These are phyloP conservation scores for Macrotrachela quadricornifera DNA, from an alignment of 1,140 invertebrate genomes.

Conservation along the genomic window DNA sequence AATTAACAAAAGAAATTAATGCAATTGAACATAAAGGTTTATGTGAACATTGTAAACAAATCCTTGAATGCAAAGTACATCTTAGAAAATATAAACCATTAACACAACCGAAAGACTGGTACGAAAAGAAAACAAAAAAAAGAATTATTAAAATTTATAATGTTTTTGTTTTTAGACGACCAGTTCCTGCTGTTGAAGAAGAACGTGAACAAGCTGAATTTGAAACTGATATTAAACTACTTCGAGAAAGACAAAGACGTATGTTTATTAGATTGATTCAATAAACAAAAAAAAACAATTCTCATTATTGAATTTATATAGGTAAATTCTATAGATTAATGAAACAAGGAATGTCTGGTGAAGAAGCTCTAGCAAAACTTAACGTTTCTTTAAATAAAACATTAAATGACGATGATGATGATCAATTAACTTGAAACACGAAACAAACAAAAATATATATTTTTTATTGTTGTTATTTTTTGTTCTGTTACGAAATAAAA, in stretches of 20 bases:
- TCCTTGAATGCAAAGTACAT: slow-evolving; percentile 80
- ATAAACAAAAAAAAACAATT: not conserved
- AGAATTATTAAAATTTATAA: slow-evolving; percentile 60
- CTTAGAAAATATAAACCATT: slow-evolving; percentile 76
- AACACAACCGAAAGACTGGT: slow-evolving; percentile 49
- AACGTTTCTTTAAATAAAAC: not conserved
- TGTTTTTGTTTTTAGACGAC: slow-evolving; percentile 37
- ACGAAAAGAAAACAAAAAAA: slow-evolving; percentile 50
- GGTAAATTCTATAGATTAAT: slow-evolving; percentile 3
- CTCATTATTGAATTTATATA: not conserved
- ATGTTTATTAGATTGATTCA: not conserved
- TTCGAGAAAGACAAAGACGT: slow-evolving; percentile 19
- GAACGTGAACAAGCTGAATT: slow-evolving; percentile 12
- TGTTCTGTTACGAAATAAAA: too few relatives aligned
- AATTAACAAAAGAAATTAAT: slow-evolving; percentile 48
- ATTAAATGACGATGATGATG: not conserved
- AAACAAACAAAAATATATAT: too few relatives aligned
- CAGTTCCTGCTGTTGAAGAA: slow-evolving; percentile 10
- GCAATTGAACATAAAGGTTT: slow-evolving; percentile 47
- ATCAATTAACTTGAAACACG: too few relatives aligned
- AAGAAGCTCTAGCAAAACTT: not conserved
- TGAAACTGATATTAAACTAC: slow-evolving; percentile 14
- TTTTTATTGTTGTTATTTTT: too few relatives aligned
- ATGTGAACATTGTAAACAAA: slow-evolving; percentile 56
- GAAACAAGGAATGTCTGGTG: not conserved